A percentile compares a stretch with the other conserved stretches of the same genome.
phyloP scores from a whole-genome alignment of 1,140 invertebrate species.

The Megalonaias nervosa region DNA sequence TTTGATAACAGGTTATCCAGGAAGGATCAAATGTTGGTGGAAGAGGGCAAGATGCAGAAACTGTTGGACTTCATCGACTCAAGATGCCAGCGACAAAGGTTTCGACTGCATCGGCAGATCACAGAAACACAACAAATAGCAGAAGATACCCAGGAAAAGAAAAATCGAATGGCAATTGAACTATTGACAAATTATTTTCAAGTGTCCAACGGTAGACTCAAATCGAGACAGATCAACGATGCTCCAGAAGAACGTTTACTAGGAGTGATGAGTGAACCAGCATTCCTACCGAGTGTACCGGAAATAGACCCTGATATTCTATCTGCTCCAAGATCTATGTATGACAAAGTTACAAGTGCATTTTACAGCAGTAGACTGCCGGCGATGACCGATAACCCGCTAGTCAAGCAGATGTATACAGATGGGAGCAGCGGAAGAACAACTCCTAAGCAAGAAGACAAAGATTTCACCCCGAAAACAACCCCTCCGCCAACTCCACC shows the following conservation, averaged over 20 bases:
- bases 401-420: not conserved
- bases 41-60: conserved; percentile 26
- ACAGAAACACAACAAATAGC: conserved; percentile 29
- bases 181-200: conserved; percentile 34
- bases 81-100: conserved; percentile 30
- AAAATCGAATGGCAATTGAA: conserved; percentile 29
- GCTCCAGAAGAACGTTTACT: conserved; percentile 28
- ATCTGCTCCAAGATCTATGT: conserved; percentile 27
- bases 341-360: conserved; percentile 25
- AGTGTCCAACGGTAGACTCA: conserved; percentile 23
- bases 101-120: conserved; percentile 24
- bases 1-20: too few species aligned
- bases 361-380: conserved; percentile 24
- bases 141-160: conserved; percentile 26
- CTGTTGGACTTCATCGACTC: conserved; percentile 34
- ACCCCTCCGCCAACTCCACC: conserved; percentile 14
- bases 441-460: too few species aligned
- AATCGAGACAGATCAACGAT: conserved; percentile 13
- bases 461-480: conserved; percentile 3
- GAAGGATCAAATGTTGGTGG: conserved; percentile 2
- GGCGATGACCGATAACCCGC: conserved; percentile 3
- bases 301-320: conserved; percentile 33
- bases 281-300: conserved; percentile 27
- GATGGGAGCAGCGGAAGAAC: too few species aligned
- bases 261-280: conserved; percentile 32